A percentile compares a stretch with the other conserved stretches of the same genome.
Conservation (phyloP, 2,888 invertebrate genomes). For the Myopa testacea region DNA sequence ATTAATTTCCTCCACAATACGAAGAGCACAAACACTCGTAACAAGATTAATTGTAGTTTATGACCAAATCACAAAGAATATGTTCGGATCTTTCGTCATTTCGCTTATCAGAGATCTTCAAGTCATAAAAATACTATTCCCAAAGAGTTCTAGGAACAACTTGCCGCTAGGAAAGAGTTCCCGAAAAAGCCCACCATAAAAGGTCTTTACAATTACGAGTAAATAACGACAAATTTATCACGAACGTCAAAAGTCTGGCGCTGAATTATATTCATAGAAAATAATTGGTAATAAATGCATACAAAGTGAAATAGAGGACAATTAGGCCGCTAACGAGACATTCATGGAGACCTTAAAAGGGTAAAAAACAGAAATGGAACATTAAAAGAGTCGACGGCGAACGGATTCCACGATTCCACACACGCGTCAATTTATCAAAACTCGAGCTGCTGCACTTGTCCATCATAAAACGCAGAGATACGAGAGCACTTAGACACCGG, state of each 20-base stretch:
- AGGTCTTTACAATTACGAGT: conserved; percentile 5
- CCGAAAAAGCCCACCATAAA: conserved; percentile 10
- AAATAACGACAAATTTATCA: conserved; percentile 6
- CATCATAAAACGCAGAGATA: not conserved
- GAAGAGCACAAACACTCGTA: not conserved
- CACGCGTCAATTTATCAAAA: conserved; percentile 21
- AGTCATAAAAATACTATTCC: conserved; percentile 9
- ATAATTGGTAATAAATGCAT: conserved; percentile 29
- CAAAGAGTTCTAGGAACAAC: conserved; percentile 12
- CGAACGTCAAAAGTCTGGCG: conserved; percentile 12
- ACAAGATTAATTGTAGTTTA: conserved; percentile 29
- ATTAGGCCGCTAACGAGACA: conserved; percentile 43
- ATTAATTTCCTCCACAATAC: conserved; percentile 15
- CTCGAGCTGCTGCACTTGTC: not conserved
- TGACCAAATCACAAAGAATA: conserved; percentile 24
- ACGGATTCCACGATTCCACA: not conserved
- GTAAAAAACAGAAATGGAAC: conserved; percentile 17
- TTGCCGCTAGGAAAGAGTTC: not conserved
- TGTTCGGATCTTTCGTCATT: conserved; percentile 13
- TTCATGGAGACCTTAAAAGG: conserved; percentile 39
- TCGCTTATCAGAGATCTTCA: conserved; percentile 7
- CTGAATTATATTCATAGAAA: not conserved
- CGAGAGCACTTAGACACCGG: not conserved
- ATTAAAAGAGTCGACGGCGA: conserved; percentile 2
- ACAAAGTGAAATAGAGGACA: conserved; percentile 28